Evolutionary conservation across 1,140 invertebrate species (phyloP), one percentile per base, ranked within the genome.

Genomic region (Drosophila sproati): DNA sequence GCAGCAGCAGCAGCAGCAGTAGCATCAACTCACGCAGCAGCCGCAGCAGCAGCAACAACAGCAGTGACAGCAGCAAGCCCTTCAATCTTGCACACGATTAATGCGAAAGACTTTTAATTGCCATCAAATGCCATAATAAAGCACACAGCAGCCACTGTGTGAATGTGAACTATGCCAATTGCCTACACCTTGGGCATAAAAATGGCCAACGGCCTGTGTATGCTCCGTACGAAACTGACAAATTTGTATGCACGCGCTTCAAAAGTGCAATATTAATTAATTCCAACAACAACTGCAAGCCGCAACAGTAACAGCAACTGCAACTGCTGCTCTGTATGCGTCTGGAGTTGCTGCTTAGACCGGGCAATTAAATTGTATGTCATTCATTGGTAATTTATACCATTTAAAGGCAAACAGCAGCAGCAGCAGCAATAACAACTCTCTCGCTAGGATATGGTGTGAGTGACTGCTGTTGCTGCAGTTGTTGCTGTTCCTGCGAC

Each of bases 371-470:
- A 92, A 92, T 87, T 88, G 87, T 92, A 91, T 92, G 91, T 92
- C 91, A 92, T 92, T 92, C 91, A 92, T 92, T 92, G 91, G 91
- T 91, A 92, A 92, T 91, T 91, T 90, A 90, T 90, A 81, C 86
- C 86, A 87, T 90, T 87, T 90, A 87, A 86, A 90, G 87, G 73
- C 78, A 90, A 63, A 71, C 63, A 78, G 61, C 67, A 70, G 43
- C 34, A 43, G 63, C 48, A 62, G 32, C 64, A 52, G 5, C 29
- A 75, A 34, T 67, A 60, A 41, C 70, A 73, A 60, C 57, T 73
- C 62, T 67, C 48, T 66, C 39, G 70, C 61, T 51, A 64, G 61
- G 73, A 66, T 52, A 63, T 62, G 63, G n/a, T 35, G 43, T 47
- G 12, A 61, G 31, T 47, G 10, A 31, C n/a, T 48, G 60, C 59